Evolutionary conservation across 2,113 vertebrate species (phyloP).

Genomic region (Elephas maximus): DNA sequence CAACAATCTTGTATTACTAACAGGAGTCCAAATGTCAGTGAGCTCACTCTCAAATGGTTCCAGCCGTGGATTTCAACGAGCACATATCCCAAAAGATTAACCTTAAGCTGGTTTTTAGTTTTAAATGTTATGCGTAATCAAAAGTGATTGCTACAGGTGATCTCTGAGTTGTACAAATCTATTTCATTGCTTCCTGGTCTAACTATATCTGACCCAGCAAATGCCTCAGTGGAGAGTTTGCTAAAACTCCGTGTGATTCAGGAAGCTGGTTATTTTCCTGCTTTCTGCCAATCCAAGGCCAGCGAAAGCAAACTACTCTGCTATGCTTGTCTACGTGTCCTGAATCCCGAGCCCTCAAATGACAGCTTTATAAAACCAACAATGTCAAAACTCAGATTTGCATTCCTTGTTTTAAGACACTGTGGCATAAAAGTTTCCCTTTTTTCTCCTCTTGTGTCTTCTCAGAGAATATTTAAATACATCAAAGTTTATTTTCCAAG

Average conservation of each 20-base stretch:
- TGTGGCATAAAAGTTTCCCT: neutral
- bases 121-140: neutral
- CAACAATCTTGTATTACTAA: neutral
- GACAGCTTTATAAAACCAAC: neutral
- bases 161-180: neutral
- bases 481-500: conserved; percentile 60
- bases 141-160: neutral
- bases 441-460: neutral
- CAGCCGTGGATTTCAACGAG: neutral
- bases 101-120: neutral
- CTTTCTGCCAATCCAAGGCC: neutral
- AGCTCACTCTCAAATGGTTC: neutral
- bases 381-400: conserved; percentile 4
- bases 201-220: neutral
- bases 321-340: neutral
- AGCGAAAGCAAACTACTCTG: neutral
- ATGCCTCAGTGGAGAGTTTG: neutral
- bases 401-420: conserved; percentile 42
- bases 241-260: neutral
- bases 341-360: neutral
- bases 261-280: neutral
- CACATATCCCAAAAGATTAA: neutral
- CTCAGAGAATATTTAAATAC: conserved; percentile 27
- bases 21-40: neutral
- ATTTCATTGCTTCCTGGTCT: neutral